Conservation (phyloP, 2,797 vertebrate species). For the Myotis daubentonii region DNA sequence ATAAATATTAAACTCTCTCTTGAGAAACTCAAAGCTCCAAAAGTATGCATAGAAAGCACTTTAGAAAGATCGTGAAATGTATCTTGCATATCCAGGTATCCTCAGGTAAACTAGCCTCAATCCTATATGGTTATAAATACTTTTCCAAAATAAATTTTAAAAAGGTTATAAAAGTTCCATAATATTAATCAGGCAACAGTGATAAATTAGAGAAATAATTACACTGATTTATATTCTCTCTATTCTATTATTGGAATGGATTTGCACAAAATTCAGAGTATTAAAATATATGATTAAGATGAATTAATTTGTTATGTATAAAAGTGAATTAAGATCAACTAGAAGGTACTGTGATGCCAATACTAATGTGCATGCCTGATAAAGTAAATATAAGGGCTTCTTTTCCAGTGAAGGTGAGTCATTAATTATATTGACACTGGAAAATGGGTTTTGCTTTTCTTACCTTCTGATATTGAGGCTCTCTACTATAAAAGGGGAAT, state of each 20-base stretch:
- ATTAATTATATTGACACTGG: background rate
- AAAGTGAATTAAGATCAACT: conserved; percentile 37
- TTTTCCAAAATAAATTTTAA: conserved; percentile 33
- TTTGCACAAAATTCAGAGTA: conserved; percentile 13
- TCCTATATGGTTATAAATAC: background rate
- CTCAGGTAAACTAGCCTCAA: conserved; percentile 5
- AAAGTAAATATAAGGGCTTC: background rate
- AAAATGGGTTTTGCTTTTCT: conserved; percentile 11
- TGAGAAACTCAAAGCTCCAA: background rate
- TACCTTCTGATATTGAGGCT: conserved; percentile 4
- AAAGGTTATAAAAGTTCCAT: conserved; percentile 4
- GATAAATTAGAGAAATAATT: conserved; percentile 51
- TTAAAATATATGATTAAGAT: conserved; percentile 40
- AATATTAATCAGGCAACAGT: background rate
- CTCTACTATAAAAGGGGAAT: background rate
- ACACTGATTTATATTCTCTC: background rate
- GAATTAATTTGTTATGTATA: conserved; percentile 3
- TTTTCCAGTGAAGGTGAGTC: conserved; percentile 37
- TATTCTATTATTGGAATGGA: background rate
- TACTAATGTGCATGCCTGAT: background rate
- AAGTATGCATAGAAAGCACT: background rate
- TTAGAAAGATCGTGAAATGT: conserved; percentile 53
- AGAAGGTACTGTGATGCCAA: background rate
- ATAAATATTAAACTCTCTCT: background rate
- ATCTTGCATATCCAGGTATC: background rate